Percentiles rank a stretch among this genome's conserved stretches.
Conservation (phyloP, 2,113 vertebrate genomes). For the Typhlomys cinereus region DNA sequence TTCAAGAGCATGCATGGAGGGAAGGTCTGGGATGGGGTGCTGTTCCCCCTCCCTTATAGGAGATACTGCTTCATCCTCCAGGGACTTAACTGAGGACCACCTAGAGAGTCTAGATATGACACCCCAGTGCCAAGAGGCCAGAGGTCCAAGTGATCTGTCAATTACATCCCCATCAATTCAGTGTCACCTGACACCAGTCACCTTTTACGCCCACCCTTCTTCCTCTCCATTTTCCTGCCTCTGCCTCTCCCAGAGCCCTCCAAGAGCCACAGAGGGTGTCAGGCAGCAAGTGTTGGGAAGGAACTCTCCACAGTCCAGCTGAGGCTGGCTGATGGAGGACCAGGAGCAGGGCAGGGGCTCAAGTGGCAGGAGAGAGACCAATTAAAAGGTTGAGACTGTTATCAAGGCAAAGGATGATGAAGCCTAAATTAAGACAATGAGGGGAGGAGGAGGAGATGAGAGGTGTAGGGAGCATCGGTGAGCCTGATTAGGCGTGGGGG, state of each 20-base stretch:
- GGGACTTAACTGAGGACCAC: not conserved
- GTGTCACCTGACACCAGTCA: not conserved
- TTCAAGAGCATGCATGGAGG: not conserved
- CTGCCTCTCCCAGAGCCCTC: not conserved
- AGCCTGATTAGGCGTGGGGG: constrained; percentile 70
- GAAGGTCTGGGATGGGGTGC: not conserved
- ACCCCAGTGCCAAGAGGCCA: not conserved
- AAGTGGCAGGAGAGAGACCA: constrained; percentile 46
- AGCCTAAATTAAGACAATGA: constrained; percentile 70
- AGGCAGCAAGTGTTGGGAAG: not conserved
- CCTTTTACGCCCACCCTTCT: not conserved
- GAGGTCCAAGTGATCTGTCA: constrained; percentile 48
- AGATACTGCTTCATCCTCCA: not conserved
- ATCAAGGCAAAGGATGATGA: constrained; percentile 66
- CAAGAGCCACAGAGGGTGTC: constrained; percentile 5
- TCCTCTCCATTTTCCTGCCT: not conserved
- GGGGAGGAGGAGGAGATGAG: constrained; percentile 64
- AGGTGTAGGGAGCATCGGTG: constrained; percentile 57
- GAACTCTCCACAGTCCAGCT: not conserved
- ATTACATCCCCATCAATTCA: not conserved
- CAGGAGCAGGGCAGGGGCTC: constrained; percentile 20
- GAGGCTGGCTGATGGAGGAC: not conserved
- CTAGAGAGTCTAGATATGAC: not conserved
- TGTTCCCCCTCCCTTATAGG: not conserved
- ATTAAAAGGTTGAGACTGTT: constrained; percentile 62